A percentile compares a stretch with the other conserved stretches of the same genome.
These are phyloP conservation scores for Drosophila acutilabella DNA, from an alignment of 2,888 invertebrate genomes.

Conservation along the genomic window DNA sequence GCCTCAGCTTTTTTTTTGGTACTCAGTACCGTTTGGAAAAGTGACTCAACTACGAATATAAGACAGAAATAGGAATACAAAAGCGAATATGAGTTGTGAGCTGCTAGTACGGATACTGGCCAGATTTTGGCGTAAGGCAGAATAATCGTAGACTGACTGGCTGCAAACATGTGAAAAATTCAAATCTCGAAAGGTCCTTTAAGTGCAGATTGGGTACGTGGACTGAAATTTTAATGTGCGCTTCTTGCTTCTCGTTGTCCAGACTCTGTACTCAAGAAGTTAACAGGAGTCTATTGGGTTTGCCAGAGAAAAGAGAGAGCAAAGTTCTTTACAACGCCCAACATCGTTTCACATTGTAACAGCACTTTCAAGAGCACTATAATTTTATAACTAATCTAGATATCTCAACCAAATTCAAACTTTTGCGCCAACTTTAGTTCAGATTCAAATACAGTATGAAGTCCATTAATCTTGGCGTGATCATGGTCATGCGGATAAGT, in stretches of 20 bases:
- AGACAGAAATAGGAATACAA: background rate
- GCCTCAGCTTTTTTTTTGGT: background rate
- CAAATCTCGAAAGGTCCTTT: slow-evolving; percentile 75
- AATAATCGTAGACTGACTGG: slow-evolving; percentile 52
- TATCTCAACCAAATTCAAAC: too few relatives aligned
- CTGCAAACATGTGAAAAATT: slow-evolving; percentile 74
- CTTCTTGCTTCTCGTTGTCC: slow-evolving; percentile 25
- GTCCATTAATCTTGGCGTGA: too few relatives aligned
- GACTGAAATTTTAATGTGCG: slow-evolving; percentile 76
- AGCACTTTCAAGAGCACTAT: too few relatives aligned
- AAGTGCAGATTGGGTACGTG: slow-evolving; percentile 77
- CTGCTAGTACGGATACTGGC: slow-evolving; percentile 2
- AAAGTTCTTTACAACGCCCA: too few relatives aligned
- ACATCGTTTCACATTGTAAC: too few relatives aligned
- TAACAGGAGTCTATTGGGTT: too few relatives aligned
- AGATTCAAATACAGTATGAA: too few relatives aligned
- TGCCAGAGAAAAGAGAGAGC: too few relatives aligned
- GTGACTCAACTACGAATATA: slow-evolving; percentile 11
- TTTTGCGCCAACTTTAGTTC: too few relatives aligned
- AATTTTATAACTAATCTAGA: background rate
- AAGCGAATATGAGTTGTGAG: background rate
- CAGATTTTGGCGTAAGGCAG: slow-evolving; percentile 14
- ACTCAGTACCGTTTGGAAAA: slow-evolving; percentile 2
- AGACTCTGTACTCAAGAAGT: background rate
- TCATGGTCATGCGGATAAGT: too few relatives aligned